Base-by-base conservation (phyloP, 1,140 invertebrate genomes). In the Leptopilina boulardi region DNA sequence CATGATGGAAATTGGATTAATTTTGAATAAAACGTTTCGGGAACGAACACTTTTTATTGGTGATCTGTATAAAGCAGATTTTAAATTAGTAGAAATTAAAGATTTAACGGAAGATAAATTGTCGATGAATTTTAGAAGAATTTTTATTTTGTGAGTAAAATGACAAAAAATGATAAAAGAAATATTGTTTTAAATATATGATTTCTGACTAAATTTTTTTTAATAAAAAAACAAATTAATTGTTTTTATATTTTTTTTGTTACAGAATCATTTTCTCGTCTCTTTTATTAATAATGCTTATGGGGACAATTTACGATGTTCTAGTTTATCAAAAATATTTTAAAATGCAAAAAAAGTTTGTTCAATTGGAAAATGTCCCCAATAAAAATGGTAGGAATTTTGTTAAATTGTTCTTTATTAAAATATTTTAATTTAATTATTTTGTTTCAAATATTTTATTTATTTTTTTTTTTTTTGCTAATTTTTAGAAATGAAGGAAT, bases 271-370 rank as follows among this genome's bases (percentile, higher is more conserved):
- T 83, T 21, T 56, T 89, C 19, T 0, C 70, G 1, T 81, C 5
- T 70, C 21, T 2, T 70, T 42, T 83, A 6, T 42, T 34, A 13
- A 13, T 85, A 11, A 78, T 83, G 79, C n/a, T 86, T 23, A 47
- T 80, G 0, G 87, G 87, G 9, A 89, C 88, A 0, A 23, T 70
- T 5, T 89, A 89, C 34, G 87, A 90, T 54, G 2, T 87, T 5
- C 6, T 86, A 9, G 34, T 89, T 10, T 15, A 87, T 72, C 84
- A 85, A 66, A 86, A 81, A 26, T 76, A 76, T 1, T 18, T 66
- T 13, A 77, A 73, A 6, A 30, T 26, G 0, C 77, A 81, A 3
- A 71, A 51, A 4, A 75, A 76, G 15, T 38, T 76, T 11, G 75
- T 78, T 9, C 66, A 77, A 13, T 75, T 72, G 21, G 80, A 84